Percentiles rank a stretch among this genome's conserved stretches.
Evolutionary conservation across 2,888 invertebrate species (phyloP).

Genomic region (Ichneumoninae sp.): DNA sequence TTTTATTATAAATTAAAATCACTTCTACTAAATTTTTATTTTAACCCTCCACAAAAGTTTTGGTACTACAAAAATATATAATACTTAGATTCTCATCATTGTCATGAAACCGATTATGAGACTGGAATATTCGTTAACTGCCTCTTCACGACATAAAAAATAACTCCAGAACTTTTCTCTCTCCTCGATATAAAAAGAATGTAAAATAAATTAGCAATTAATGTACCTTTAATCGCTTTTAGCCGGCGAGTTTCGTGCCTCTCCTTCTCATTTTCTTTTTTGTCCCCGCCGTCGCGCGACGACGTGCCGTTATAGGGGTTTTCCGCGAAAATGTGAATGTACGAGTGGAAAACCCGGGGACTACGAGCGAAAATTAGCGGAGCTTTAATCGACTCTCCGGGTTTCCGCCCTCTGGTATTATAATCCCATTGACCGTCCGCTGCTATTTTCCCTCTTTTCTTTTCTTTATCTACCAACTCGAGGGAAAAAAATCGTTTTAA

Average conservation of each 20-base stretch:
- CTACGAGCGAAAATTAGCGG: conserved; percentile 73
- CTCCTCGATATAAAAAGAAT: conserved; percentile 31
- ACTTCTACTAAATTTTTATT: neutral
- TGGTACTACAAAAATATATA: neutral
- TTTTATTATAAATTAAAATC: neutral
- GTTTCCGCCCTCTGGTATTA: conserved; percentile 69
- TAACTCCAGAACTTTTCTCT: neutral
- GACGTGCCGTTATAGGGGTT: conserved; percentile 47
- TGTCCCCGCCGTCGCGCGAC: conserved; percentile 45
- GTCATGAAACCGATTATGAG: conserved; percentile 39
- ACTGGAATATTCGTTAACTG: conserved; percentile 32
- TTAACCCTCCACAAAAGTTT: neutral
- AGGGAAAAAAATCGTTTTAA: conserved; percentile 32
- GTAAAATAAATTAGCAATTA: conserved; percentile 50
- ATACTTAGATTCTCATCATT: conserved; percentile 30
- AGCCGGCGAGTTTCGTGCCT: conserved; percentile 26
- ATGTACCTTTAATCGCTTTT: conserved; percentile 63
- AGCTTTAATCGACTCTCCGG: conserved; percentile 72
- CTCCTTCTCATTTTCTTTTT: conserved; percentile 16
- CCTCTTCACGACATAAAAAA: conserved; percentile 13
- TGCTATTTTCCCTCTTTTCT: conserved; percentile 31
- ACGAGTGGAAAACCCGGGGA: conserved; percentile 57
- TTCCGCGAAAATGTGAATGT: conserved; percentile 63
- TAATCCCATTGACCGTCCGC: conserved; percentile 70
- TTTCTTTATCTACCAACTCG: conserved; percentile 32